Evolutionary conservation across 2,113 vertebrate species (phyloP).

Genomic region (Cinclus mexicanus): DNA sequence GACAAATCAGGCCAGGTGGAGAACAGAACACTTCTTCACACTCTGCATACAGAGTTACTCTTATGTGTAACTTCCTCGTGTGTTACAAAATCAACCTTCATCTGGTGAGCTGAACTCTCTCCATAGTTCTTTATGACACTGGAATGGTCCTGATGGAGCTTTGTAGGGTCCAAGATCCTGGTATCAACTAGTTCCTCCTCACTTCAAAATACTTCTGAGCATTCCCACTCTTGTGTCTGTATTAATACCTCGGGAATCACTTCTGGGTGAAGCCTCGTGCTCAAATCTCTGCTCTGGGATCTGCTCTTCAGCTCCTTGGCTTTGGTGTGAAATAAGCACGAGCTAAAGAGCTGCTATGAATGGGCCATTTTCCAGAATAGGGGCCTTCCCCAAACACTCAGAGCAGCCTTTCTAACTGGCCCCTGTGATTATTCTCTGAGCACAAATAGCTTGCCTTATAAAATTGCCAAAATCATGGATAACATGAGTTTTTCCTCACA

Average conservation of each 20-base stretch:
- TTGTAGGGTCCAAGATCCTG: not conserved
- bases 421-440: not conserved
- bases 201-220: not conserved
- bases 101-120: not conserved
- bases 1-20: not conserved
- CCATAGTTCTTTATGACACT: not conserved
- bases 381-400: not conserved
- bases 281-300: not conserved
- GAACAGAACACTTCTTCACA: not conserved
- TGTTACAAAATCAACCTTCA: not conserved
- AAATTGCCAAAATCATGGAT: not conserved
- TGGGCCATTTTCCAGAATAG: not conserved
- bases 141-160: not conserved
- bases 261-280: not conserved
- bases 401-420: not conserved
- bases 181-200: not conserved
- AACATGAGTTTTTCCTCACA: not conserved
- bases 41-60: not conserved
- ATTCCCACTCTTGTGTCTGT: not conserved
- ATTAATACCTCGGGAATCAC: not conserved
- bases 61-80: not conserved
- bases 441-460: not conserved
- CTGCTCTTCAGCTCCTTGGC: not conserved
- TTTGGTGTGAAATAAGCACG: not conserved
- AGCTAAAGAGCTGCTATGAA: not conserved